These are phyloP conservation scores for Globicephala melas DNA, from an alignment of 2,113 vertebrate genomes.

Conservation along the genomic window DNA sequence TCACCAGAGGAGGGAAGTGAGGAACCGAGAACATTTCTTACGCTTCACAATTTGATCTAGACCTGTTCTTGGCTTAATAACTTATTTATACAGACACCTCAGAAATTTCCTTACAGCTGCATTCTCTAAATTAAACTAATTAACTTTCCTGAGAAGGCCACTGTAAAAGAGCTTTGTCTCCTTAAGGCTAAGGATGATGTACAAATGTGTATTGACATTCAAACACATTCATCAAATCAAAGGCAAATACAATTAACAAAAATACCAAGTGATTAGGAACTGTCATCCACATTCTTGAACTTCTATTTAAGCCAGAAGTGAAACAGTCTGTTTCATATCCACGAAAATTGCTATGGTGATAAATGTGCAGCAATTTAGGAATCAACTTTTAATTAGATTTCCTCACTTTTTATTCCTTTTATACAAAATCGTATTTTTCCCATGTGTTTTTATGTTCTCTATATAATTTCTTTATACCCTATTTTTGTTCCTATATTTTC, in stretches of 20 bases:
- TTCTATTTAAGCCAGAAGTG: background rate
- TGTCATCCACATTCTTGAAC: background rate
- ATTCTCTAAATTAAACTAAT: background rate
- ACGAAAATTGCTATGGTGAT: background rate
- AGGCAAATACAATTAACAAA: background rate
- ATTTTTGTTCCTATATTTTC: background rate
- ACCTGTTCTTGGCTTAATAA: background rate
- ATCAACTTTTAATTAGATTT: background rate
- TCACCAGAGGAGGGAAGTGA: background rate
- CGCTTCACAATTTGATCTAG: background rate
- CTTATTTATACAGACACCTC: background rate
- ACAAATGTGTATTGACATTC: background rate
- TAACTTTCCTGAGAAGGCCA: background rate
- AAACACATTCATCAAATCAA: background rate
- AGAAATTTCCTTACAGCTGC: background rate
- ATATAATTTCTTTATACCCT: background rate
- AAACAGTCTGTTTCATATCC: background rate
- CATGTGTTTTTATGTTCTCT: background rate
- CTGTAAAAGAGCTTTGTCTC: background rate
- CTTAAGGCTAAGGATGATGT: background rate
- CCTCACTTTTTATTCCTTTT: background rate
- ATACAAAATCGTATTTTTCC: background rate
- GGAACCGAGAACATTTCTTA: background rate
- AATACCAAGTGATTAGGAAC: background rate
- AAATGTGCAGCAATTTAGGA: background rate